Evolutionary conservation across 2,888 invertebrate genomes (phyloP).

Genomic region (Melolontha melolontha): DNA sequence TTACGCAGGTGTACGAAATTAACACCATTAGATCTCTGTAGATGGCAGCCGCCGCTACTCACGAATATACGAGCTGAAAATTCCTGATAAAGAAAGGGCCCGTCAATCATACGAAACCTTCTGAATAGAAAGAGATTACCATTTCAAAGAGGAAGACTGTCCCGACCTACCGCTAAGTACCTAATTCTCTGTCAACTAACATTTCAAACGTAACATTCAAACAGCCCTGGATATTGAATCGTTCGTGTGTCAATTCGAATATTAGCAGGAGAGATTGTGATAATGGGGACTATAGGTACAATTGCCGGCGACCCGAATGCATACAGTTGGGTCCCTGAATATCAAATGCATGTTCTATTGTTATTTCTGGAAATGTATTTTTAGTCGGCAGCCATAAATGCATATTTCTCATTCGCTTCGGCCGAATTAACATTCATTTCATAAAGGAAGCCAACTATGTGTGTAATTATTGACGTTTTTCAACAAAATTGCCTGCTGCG

Average conservation of each 20-base stretch:
- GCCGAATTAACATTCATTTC: conserved; percentile 20
- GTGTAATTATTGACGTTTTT: conserved; percentile 34
- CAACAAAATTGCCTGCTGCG: conserved; percentile 10
- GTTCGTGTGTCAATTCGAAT: conserved; percentile 61
- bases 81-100: conserved; percentile 55
- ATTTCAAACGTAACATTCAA: conserved; percentile 58
- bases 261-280: conserved; percentile 49
- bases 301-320: conserved; percentile 49
- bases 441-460: conserved; percentile 7
- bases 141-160: conserved; percentile 61
- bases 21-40: conserved; percentile 49
- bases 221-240: conserved; percentile 60
- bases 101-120: conserved; percentile 58
- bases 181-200: conserved; percentile 63
- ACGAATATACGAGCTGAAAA: conserved; percentile 34
- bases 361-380: conserved; percentile 53
- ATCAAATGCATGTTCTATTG: conserved; percentile 56
- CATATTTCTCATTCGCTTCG: conserved; percentile 44
- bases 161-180: conserved; percentile 62
- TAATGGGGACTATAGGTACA: conserved; percentile 15
- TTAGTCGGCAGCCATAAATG: conserved; percentile 53
- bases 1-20: conserved; percentile 54
- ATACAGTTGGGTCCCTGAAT: conserved; percentile 48
- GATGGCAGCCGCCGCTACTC: conserved; percentile 17
- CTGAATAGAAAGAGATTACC: conserved; percentile 56